Percentiles rank a stretch among this genome's conserved stretches.
Conservation (phyloP, 2,113 vertebrate species). For the Tautogolabrus adspersus region DNA sequence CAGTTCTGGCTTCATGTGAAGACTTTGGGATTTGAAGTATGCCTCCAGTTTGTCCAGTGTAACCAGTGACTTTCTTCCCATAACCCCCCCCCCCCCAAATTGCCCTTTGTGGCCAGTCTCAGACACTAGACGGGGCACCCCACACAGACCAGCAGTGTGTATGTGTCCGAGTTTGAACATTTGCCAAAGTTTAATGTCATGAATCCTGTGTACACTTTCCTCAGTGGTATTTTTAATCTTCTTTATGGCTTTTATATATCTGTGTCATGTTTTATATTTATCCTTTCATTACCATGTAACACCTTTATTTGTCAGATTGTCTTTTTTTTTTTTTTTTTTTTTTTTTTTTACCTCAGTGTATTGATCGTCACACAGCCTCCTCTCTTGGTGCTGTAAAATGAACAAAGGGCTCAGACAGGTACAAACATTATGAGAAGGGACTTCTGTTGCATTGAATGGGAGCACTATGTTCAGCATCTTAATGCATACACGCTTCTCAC, state of each 20-base stretch:
- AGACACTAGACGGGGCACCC: conserved; percentile 48
- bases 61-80: conserved; percentile 46
- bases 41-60: conserved; percentile 34
- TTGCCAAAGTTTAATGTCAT: conserved; percentile 67
- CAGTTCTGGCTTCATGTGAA: conserved; percentile 86
- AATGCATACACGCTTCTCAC: not conserved
- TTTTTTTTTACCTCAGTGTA: not conserved
- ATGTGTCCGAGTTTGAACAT: conserved; percentile 11
- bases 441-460: not conserved
- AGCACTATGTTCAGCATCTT: not conserved
- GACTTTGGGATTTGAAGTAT: conserved; percentile 19
- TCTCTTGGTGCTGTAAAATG: conserved; percentile 4
- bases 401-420: not conserved
- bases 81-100: not conserved
- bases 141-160: conserved; percentile 43
- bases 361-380: conserved; percentile 9
- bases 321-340: too few species aligned
- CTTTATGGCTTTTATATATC: conserved; percentile 45
- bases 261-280: conserved; percentile 70
- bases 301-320: conserved; percentile 18
- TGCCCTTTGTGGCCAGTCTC: conserved; percentile 52
- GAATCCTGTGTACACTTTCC: conserved; percentile 37
- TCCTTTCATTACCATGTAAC: conserved; percentile 57
- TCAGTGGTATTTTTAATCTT: conserved; percentile 46
- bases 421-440: conserved; percentile 17